A percentile compares a stretch with the other conserved stretches of the same genome.
Conservation (phyloP, 2,113 vertebrate species). For the Buteo buteo region DNA sequence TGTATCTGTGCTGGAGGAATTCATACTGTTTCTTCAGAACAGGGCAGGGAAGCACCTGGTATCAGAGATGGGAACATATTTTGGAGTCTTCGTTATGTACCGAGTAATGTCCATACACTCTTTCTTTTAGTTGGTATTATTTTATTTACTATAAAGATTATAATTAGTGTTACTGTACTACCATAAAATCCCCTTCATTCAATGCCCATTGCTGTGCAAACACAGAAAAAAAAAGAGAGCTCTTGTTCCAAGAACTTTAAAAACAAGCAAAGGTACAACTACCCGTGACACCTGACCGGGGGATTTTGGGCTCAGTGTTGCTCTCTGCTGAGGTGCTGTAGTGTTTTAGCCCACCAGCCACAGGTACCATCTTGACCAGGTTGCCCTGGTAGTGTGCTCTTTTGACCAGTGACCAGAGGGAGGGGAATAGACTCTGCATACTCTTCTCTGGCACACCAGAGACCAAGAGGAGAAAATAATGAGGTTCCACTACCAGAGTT, state of each 20-base stretch:
- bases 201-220: not conserved
- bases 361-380: not conserved
- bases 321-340: accelerated
- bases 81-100: not conserved
- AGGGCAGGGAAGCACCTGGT: not conserved
- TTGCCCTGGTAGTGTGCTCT: not conserved
- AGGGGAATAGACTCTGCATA: not conserved
- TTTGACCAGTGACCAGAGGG: too few species aligned
- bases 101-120: too few species aligned
- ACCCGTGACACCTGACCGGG: accelerated
- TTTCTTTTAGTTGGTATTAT: not conserved
- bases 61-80: not conserved
- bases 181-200: not conserved
- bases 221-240: not conserved
- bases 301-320: accelerated
- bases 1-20: not conserved
- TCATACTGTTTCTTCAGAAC: not conserved
- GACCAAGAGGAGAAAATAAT: not conserved
- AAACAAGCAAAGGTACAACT: not conserved
- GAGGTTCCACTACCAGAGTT: not conserved
- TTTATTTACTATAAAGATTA: not conserved
- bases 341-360: not conserved
- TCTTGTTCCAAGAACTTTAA: not conserved
- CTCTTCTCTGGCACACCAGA: not conserved
- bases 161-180: not conserved